Conservation (phyloP, 2,888 invertebrate genomes). For the Trachelus stipa region DNA sequence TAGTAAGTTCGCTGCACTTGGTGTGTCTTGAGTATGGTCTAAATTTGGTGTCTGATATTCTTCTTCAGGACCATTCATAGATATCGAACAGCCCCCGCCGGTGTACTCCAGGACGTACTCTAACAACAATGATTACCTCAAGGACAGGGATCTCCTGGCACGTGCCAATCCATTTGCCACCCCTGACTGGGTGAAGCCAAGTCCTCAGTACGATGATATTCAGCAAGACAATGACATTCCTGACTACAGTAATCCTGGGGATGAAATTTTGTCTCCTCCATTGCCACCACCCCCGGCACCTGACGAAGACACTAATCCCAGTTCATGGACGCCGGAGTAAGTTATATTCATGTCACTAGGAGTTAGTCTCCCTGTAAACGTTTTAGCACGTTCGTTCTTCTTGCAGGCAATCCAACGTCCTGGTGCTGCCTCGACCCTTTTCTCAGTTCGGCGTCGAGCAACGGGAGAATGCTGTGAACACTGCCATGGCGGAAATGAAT, state of each 20-base stretch:
- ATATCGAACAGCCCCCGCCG: slow-evolving; percentile 30
- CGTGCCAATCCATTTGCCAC: slow-evolving; percentile 33
- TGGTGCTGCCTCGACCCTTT: slow-evolving; percentile 39
- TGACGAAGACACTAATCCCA: slow-evolving; percentile 45
- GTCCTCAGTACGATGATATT: slow-evolving; percentile 45
- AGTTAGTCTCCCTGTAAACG: neutral
- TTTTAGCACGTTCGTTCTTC: neutral
- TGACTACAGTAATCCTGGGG: slow-evolving; percentile 24
- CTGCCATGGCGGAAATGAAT: slow-evolving; percentile 12
- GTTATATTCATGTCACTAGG: slow-evolving; percentile 11
- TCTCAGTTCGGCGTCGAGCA: slow-evolving; percentile 43
- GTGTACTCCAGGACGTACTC: slow-evolving; percentile 25
- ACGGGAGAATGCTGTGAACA: slow-evolving; percentile 46
- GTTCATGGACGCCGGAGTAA: slow-evolving; percentile 51
- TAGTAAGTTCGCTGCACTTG: slow-evolving; percentile 36
- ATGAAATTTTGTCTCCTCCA: slow-evolving; percentile 11
- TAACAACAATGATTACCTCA: slow-evolving; percentile 39
- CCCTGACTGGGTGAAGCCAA: slow-evolving; percentile 42
- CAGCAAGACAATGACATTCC: slow-evolving; percentile 24
- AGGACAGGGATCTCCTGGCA: slow-evolving; percentile 46
- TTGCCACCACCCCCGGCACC: slow-evolving; percentile 23
- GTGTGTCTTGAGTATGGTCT: neutral
- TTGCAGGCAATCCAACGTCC: slow-evolving; percentile 45
- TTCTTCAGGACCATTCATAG: slow-evolving; percentile 17
- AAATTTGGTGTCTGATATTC: neutral